Evolutionary conservation across 2,113 vertebrate species (phyloP).

Genomic region (Paedocypris sp.): DNA sequence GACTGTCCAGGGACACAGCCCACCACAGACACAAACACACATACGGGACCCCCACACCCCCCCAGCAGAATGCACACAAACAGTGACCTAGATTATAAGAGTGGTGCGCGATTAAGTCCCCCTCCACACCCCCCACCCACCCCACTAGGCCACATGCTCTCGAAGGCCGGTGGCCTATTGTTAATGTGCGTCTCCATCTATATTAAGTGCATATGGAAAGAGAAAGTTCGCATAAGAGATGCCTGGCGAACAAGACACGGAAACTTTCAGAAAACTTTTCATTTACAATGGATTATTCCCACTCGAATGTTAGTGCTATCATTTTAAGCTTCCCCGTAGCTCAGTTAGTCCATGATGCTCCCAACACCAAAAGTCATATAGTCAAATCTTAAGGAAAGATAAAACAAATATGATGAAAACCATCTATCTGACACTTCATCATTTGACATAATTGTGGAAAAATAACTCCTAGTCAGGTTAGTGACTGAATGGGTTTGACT

Average conservation of each 20-base stretch:
- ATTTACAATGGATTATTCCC: too few relatives aligned
- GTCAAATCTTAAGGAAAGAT: too few relatives aligned
- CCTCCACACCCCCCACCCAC: too few relatives aligned
- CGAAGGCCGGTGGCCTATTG: slow-evolving; percentile 7
- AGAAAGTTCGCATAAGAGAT: neutral
- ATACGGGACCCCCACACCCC: slow-evolving; percentile 18
- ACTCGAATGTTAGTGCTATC: too few relatives aligned
- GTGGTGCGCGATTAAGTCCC: slow-evolving; percentile 21
- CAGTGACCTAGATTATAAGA: slow-evolving; percentile 29
- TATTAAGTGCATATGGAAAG: neutral
- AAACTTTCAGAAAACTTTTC: neutral
- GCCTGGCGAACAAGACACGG: neutral
- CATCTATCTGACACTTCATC: too few relatives aligned
- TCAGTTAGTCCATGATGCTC: too few relatives aligned
- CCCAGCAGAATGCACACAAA: slow-evolving; percentile 11
- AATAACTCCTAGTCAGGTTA: too few relatives aligned
- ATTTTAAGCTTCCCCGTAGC: too few relatives aligned
- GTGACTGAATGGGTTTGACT: too few relatives aligned
- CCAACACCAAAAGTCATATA: too few relatives aligned
- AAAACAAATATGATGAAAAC: too few relatives aligned
- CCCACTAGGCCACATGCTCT: slow-evolving; percentile 30
- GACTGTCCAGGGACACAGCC: neutral
- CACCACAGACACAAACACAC: slow-evolving; percentile 5
- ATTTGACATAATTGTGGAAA: too few relatives aligned
- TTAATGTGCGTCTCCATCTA: slow-evolving; percentile 20